These are phyloP conservation scores for Gallinago nigripennis DNA, from an alignment of 2,797 vertebrate species.

Conservation along the genomic window DNA sequence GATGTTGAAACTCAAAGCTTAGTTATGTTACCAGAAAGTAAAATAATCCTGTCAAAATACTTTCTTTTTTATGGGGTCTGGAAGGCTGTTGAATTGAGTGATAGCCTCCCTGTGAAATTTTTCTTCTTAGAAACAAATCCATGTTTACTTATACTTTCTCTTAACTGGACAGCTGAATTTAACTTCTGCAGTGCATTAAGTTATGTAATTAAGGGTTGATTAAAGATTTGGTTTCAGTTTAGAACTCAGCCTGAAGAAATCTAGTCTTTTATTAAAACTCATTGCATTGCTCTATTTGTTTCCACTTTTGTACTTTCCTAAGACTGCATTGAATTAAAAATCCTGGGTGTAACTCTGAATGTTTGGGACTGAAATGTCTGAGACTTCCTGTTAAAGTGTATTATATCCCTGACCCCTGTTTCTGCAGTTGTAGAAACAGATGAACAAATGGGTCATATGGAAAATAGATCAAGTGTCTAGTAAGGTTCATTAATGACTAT, in stretches of 20 bases:
- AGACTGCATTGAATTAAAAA: constrained; percentile 29
- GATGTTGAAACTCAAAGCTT: neutral
- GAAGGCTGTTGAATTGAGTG: neutral
- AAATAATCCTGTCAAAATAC: constrained; percentile 9
- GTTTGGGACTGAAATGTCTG: neutral
- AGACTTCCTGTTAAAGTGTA: constrained; percentile 27
- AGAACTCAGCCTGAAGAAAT: constrained; percentile 13
- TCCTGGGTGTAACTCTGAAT: neutral
- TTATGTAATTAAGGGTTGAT: constrained; percentile 41
- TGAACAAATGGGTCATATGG: constrained; percentile 17
- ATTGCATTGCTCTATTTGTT: neutral
- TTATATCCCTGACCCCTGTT: neutral
- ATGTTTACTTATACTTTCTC: constrained; percentile 14
- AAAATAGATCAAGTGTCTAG: constrained; percentile 23
- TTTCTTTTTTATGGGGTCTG: constrained; percentile 4
- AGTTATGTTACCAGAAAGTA: neutral
- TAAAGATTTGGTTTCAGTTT: constrained; percentile 31
- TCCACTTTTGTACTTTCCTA: neutral
- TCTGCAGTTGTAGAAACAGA: constrained; percentile 45
- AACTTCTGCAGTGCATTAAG: constrained; percentile 34
- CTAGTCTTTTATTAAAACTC: neutral
- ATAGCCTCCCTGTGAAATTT: neutral
- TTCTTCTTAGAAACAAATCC: neutral
- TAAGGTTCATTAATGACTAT: neutral
- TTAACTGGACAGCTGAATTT: constrained; percentile 9